A percentile compares a stretch with the other conserved stretches of the same genome.
Evolutionary conservation across 1,140 invertebrate genomes (phyloP).

Genomic region (Drosophila paulistorum): DNA sequence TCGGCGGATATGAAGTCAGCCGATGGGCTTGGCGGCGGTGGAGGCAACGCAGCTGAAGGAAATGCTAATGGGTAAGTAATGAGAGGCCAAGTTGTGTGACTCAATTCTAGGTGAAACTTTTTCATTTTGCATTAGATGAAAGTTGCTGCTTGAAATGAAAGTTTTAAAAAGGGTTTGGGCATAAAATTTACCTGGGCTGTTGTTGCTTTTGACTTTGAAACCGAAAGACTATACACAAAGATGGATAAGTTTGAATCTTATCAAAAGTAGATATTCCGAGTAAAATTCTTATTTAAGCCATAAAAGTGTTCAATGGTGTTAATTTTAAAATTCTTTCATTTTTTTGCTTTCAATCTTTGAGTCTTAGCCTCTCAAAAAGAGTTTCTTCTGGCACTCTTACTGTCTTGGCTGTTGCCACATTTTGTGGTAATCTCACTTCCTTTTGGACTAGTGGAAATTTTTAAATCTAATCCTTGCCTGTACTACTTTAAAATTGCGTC

Average conservation of each 20-base stretch:
- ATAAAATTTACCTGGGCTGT: neutral
- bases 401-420: too few species aligned
- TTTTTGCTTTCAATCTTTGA: neutral
- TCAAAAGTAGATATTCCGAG: too few species aligned
- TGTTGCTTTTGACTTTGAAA: neutral
- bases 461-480: slow-evolving; percentile 20
- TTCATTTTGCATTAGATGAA: slow-evolving; percentile 5
- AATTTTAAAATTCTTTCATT: slow-evolving; percentile 18
- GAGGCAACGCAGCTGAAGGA: slow-evolving; percentile 37
- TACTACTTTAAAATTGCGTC: neutral
- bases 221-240: neutral
- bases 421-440: neutral
- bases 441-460: neutral
- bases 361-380: neutral
- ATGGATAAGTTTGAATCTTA: neutral
- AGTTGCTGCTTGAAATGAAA: slow-evolving; percentile 1
- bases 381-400: slow-evolving; percentile 7
- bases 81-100: slow-evolving; percentile 17
- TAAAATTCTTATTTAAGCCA: neutral
- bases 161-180: neutral
- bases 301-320: neutral
- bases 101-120: slow-evolving; percentile 41
- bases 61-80: slow-evolving; percentile 71
- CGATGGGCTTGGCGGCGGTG: slow-evolving; percentile 27
- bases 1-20: slow-evolving; percentile 78